Conservation (phyloP, 35 echinoderm and acorn worm species). For the Eucidaris tribuloides region DNA sequence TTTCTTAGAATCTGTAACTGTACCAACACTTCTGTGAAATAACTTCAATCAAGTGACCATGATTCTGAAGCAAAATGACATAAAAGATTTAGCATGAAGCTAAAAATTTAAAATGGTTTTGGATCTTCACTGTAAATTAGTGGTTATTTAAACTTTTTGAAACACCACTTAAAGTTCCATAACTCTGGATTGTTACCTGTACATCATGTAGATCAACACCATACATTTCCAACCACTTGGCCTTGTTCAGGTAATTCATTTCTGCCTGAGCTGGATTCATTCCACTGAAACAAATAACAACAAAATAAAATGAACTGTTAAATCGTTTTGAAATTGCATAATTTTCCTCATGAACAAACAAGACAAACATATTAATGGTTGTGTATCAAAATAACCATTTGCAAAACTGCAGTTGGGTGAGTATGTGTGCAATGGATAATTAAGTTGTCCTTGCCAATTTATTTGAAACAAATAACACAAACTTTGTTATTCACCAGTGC, state of each 20-base stretch:
- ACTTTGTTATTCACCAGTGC: background rate
- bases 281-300: constrained; percentile 44
- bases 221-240: constrained; percentile 99
- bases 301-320: background rate
- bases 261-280: constrained; percentile 92
- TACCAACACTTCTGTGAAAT: too few relatives aligned
- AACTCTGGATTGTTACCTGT: constrained; percentile 21
- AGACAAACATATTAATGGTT: background rate
- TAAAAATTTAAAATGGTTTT: too few relatives aligned
- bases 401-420: too few relatives aligned
- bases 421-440: too few relatives aligned
- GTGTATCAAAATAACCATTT: background rate
- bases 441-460: too few relatives aligned
- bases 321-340: background rate
- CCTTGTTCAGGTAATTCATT: constrained; percentile 90
- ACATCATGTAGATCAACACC: constrained; percentile 92
- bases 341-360: background rate
- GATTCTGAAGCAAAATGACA: background rate
- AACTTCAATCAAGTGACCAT: too few relatives aligned
- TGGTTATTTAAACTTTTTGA: background rate
- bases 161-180: background rate
- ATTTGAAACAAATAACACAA: background rate
- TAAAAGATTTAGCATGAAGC: background rate
- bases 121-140: too few relatives aligned
- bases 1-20: too few relatives aligned